These are phyloP conservation scores for Tenthredo mesomela DNA, from an alignment of 2,888 invertebrate genomes.

Conservation along the genomic window DNA sequence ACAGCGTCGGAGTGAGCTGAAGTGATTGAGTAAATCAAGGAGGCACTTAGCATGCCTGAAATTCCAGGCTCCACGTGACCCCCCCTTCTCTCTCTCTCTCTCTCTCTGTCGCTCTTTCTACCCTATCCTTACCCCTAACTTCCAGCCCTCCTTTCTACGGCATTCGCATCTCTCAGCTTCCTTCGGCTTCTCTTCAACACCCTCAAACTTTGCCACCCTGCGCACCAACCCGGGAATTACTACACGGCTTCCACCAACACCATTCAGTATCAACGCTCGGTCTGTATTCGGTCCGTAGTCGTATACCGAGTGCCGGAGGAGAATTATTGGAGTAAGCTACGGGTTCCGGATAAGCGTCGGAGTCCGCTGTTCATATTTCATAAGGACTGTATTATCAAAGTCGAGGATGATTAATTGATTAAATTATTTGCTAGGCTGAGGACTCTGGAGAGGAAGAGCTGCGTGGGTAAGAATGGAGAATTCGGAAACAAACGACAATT, in stretches of 20 bases:
- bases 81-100: background rate
- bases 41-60: constrained; percentile 63
- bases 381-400: constrained; percentile 44
- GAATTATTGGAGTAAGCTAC: constrained; percentile 36
- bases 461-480: background rate
- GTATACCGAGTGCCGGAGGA: constrained; percentile 9
- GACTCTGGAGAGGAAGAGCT: background rate
- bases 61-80: constrained; percentile 58
- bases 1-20: constrained; percentile 53
- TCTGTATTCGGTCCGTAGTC: background rate
- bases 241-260: background rate
- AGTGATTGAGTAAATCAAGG: constrained; percentile 66
- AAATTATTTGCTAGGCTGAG: constrained; percentile 32
- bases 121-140: constrained; percentile 43
- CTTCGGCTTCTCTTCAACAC: constrained; percentile 31
- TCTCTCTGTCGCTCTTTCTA: background rate
- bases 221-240: constrained; percentile 1
- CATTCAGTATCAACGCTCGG: background rate
- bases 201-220: constrained; percentile 12
- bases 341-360: constrained; percentile 34
- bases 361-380: constrained; percentile 48
- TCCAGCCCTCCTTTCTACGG: constrained; percentile 34
- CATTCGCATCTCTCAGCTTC: constrained; percentile 29
- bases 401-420: constrained; percentile 48
- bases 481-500: constrained; percentile 18